phyloP scores from a whole-genome alignment of 2,113 vertebrate species.

The Thunnus maccoyii region DNA sequence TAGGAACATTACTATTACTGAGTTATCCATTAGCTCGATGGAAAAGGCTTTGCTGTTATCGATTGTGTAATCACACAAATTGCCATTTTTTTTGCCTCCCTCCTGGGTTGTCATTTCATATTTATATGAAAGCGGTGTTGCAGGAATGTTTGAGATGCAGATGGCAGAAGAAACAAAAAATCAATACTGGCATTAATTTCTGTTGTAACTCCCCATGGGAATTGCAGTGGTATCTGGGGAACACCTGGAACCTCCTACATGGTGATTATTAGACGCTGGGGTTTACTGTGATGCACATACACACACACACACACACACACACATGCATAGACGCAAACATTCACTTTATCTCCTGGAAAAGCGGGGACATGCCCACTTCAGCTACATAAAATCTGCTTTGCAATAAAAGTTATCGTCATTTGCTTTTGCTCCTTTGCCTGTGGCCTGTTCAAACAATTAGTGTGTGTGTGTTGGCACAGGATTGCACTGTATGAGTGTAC shows the following conservation, averaged over 20 bases:
- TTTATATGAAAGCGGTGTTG: not conserved
- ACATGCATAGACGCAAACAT: constrained; percentile 2
- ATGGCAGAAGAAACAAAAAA: not conserved
- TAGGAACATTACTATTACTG: constrained; percentile 60
- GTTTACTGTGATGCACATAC: constrained; percentile 2
- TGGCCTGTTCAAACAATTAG: constrained; percentile 55
- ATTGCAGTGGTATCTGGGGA: not conserved
- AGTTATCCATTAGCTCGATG: constrained; percentile 62
- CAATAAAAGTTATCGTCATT: constrained; percentile 38
- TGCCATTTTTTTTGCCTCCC: constrained; percentile 6
- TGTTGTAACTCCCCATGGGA: not conserved
- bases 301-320: constrained; percentile 23
- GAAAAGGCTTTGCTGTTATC: constrained; percentile 45
- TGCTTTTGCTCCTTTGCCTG: constrained; percentile 23
- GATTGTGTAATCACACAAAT: constrained; percentile 48
- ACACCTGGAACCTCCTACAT: not conserved
- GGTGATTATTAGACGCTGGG: not conserved
- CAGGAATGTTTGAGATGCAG: constrained; percentile 1
- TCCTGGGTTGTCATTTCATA: constrained; percentile 12
- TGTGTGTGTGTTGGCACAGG: constrained; percentile 35
- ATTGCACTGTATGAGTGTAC: constrained; percentile 33
- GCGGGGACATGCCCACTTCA: constrained; percentile 17
- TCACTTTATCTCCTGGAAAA: constrained; percentile 41
- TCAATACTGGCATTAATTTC: not conserved
- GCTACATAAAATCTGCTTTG: constrained; percentile 47